Percentiles rank a stretch among this genome's conserved stretches.
phyloP scores from a whole-genome alignment of 1,140 invertebrate species.

The Choristoneura fumiferana region DNA sequence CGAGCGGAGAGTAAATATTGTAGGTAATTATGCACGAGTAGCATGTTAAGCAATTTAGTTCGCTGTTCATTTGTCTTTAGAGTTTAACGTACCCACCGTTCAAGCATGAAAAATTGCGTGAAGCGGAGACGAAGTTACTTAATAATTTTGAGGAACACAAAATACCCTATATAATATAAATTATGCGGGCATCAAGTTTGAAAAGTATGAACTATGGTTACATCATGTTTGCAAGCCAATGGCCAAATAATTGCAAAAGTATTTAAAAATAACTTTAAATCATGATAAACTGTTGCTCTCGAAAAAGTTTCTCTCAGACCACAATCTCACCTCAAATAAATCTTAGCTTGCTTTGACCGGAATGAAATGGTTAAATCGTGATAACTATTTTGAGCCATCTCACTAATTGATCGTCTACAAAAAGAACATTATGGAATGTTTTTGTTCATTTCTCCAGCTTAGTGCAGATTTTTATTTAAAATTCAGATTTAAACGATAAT shows the following conservation, averaged over 20 bases:
- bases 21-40: constrained; percentile 8
- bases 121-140: too few relatives aligned
- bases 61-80: too few relatives aligned
- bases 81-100: too few relatives aligned
- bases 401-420: constrained; percentile 12
- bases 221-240: constrained; percentile 20
- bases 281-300: neutral
- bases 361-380: constrained; percentile 17
- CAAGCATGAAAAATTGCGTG: too few relatives aligned
- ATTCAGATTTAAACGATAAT: too few relatives aligned
- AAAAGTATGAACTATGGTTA: constrained; percentile 25
- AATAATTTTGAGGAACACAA: too few relatives aligned
- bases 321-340: constrained; percentile 9
- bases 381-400: constrained; percentile 1
- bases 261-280: neutral
- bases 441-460: neutral
- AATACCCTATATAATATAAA: too few relatives aligned
- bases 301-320: constrained; percentile 2
- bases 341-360: neutral
- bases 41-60: too few relatives aligned
- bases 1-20: neutral
- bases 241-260: neutral
- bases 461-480: too few relatives aligned
- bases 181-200: too few relatives aligned
- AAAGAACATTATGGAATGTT: neutral